Evolutionary conservation across 2,888 invertebrate species (phyloP), one percentile per base, ranked within the genome.

Genomic region (Ectobius pallidus): DNA sequence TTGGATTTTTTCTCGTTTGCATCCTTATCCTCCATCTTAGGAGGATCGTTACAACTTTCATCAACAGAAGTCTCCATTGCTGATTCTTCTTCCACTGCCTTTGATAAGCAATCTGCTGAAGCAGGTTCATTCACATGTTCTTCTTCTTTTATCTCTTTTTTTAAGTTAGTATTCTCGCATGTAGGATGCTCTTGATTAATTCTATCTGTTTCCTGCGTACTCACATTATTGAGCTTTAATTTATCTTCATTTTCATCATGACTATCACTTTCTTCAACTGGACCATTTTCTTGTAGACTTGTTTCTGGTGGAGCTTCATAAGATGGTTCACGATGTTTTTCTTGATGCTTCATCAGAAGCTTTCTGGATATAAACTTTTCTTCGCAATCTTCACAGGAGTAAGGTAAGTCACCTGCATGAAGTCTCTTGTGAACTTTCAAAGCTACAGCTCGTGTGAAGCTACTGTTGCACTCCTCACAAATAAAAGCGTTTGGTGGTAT

Each of bases 371-470:
- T 90, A 83, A 94, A 95, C 77, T 89, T 90, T 78, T 93, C 91
- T 7, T 86, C 84, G 80, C 95, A 96, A 80, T 92, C 91, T 25
- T 84, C 85, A 80, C 95, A 95, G 11, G 85, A 81, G 82, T 94
- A 92, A 0, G 93, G 92, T 74, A 81, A 82, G 77, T 93, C 92
- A 44, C 88, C 87, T 1, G 86, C 83, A 80, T 96, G 95, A 77
- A 93, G 84, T 75, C 95, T 87, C 82, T 92, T 93, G 81, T 95
- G 95, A 9, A 95, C 95, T 82, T 92, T 93, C 67, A 95, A 84
- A 55, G 90, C 90, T 52, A 93, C 92, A 7, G 95, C 93, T 79
- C 85, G 89, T 3, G 91, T 87, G 80, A 95, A 94, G 75, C 87
- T 90, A 49, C 90, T 85, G 79, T 87, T 90, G 81, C 95, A 95